Percentiles rank a stretch among this genome's conserved stretches.
These are phyloP conservation scores for Phortica magna DNA, from an alignment of 2,888 invertebrate species.

Conservation along the genomic window DNA sequence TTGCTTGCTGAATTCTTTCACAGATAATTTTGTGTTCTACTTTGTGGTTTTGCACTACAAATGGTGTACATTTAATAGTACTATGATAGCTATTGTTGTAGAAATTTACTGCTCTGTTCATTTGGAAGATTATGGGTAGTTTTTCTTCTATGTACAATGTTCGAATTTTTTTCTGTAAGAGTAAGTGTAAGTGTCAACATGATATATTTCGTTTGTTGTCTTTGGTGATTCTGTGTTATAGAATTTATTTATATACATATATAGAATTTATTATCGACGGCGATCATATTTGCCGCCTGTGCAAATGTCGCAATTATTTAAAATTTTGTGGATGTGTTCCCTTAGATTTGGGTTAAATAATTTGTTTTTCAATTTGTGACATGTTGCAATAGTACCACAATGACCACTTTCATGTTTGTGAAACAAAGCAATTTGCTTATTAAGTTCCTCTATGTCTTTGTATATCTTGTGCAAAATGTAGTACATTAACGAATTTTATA, in stretches of 20 bases:
- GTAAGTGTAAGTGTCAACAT: background rate
- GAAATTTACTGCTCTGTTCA: background rate
- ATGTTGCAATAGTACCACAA: conserved; percentile 43
- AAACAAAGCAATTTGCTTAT: conserved; percentile 42
- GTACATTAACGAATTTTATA: conserved; percentile 42
- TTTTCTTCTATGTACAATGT: background rate
- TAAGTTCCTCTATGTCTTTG: conserved; percentile 39
- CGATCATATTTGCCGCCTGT: conserved; percentile 44
- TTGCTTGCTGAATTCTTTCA: background rate
- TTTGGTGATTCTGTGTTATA: conserved; percentile 36
- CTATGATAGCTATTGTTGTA: background rate
- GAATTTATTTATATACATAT: conserved; percentile 46
- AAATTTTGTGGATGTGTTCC: conserved; percentile 42
- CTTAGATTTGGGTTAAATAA: conserved; percentile 46
- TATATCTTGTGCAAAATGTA: too few relatives aligned
- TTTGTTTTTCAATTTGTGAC: conserved; percentile 41
- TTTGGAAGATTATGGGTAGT: background rate
- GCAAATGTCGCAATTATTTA: conserved; percentile 47
- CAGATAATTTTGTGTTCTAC: background rate
- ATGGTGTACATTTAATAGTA: background rate
- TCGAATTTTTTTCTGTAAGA: background rate
- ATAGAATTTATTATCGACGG: too few relatives aligned
- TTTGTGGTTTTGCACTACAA: background rate
- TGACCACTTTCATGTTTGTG: conserved; percentile 45
- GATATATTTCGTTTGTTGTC: conserved; percentile 1